These are phyloP conservation scores for Labeo rohita DNA, from an alignment of 2,113 vertebrate species.

Conservation along the genomic window DNA sequence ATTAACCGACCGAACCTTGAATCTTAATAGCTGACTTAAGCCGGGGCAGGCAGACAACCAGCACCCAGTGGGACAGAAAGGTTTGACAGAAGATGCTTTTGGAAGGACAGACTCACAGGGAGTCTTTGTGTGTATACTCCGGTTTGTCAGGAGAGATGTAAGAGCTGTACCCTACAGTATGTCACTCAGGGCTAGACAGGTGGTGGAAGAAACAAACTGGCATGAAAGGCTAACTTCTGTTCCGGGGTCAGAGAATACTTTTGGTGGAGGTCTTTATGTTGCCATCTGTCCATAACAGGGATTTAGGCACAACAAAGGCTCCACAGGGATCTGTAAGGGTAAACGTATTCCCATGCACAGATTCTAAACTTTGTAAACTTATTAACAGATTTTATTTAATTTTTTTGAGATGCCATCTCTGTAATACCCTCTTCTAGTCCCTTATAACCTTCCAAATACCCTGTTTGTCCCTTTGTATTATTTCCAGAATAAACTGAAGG, in stretches of 20 bases:
- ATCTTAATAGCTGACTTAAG: conserved; percentile 12
- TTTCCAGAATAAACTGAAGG: conserved; percentile 21
- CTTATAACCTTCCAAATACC: neutral
- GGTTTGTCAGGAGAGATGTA: conserved; percentile 39
- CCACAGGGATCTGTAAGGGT: neutral
- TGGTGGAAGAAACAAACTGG: conserved; percentile 39
- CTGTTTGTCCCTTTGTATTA: neutral
- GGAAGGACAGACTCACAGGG: conserved; percentile 22
- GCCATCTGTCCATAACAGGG: conserved; percentile 35
- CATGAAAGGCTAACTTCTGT: conserved; percentile 17
- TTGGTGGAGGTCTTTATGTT: conserved; percentile 14
- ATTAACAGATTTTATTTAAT: neutral
- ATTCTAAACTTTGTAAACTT: neutral
- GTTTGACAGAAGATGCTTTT: conserved; percentile 46
- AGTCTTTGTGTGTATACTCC: conserved; percentile 29
- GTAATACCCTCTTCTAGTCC: conserved; percentile 14
- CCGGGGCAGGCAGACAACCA: conserved; percentile 10
- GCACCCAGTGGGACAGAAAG: conserved; percentile 10
- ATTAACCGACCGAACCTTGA: neutral
- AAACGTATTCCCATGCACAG: neutral
- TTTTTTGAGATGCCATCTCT: conserved; percentile 30
- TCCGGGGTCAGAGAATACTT: conserved; percentile 25
- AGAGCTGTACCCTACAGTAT: conserved; percentile 33
- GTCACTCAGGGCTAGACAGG: conserved; percentile 41
- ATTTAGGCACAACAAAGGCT: conserved; percentile 21